Evolutionary conservation across 1,140 invertebrate genomes (phyloP), one percentile per base, ranked within the genome.

Genomic region (Chironomus striatipennis): DNA sequence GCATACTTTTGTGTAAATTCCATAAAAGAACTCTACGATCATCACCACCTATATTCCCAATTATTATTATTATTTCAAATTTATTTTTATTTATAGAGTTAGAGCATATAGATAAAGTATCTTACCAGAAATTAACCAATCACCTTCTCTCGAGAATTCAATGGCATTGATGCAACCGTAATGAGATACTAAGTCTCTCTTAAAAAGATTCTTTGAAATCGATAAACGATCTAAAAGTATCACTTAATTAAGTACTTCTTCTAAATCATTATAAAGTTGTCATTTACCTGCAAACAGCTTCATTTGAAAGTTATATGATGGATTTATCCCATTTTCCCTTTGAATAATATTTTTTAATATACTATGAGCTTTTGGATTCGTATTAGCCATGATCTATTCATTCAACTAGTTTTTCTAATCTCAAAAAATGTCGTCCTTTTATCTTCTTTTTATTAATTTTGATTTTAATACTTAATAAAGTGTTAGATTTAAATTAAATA

Each of bases 131-230:
- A 92, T 88, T 73, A 98, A 86, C 75, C 90, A 88, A 80, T 93
- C 88, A 76, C 95, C 95, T 83, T 94, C 89, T 74, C 88, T 87
- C 5, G 93, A 96, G 86, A 98, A 98, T 83, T 98, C 96, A 77
- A 98, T 92, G 24, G 95, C 95, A 87, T 98, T 98, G 24, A 98
- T 94, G 87, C 96, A 98, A 77, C 96, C 96, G 86, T 89, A 97
- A 85, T 98, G 96, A 42, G 91, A 91, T 75, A 90, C 85, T 17
- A 98, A 85, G 86, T 97, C 93, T 77, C 92, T 92, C 74, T 90
- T 88, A 81, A 91, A 96, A 17, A 96, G 85, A 83, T 90, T 93
- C 79, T 88, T 87, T 1, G 90, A 89, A 73, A 83, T 83, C 34
- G 84, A 81, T 64, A 92, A 83, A 74, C 90, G 87, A 73, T 88